Evolutionary conservation across 2,888 invertebrate genomes (phyloP), one percentile per base, ranked within the genome.

Genomic region (Lissonota sp.): DNA sequence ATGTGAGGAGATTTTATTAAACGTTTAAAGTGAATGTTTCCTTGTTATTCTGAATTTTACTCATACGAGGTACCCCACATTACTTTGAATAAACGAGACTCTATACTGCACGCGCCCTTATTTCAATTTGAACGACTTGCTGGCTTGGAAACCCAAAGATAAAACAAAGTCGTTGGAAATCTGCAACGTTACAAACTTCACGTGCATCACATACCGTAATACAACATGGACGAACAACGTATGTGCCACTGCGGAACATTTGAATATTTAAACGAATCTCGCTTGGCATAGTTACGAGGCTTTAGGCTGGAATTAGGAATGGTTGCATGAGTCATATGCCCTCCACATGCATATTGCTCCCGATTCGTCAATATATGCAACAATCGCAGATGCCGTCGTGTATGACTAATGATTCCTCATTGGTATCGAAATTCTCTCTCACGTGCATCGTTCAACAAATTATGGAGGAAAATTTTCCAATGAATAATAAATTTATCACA

Each of bases 211-310:
- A 26, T 26, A 26, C 26, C 26, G 26, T 3, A 26, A 3, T 26
- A 26, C 26, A 64, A 51, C 64, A 64, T 51, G 64, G 49, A 64
- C 49, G 51, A 49, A 40, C 7, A 51, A 64, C 49, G 51, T n/a
- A n/a, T 64, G 49, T 64, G 51, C 64, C 64, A 64, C 51, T 64
- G 64, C 26, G 64, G 64, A 64, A 37, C 64, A 51, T 26, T 51
- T 64, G 64, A 49, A 64, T 64, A 64, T 64, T 64, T 51, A 49
- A 64, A 64, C 51, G 26, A 64, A 37, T 51, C 64, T 37, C 64
- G n/a, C 12, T 51, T 64, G 51, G 51, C 64, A 64, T 26, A 26
- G 64, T 64, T 64, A 64, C 64, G 51, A 16, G 8, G 12, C 49
- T 64, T 64, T 64, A 64, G 26, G 64, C 49, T 49, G 51, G 64